Base-by-base conservation (phyloP, 2,888 invertebrate genomes). In the Sepioteuthis lessoniana region DNA sequence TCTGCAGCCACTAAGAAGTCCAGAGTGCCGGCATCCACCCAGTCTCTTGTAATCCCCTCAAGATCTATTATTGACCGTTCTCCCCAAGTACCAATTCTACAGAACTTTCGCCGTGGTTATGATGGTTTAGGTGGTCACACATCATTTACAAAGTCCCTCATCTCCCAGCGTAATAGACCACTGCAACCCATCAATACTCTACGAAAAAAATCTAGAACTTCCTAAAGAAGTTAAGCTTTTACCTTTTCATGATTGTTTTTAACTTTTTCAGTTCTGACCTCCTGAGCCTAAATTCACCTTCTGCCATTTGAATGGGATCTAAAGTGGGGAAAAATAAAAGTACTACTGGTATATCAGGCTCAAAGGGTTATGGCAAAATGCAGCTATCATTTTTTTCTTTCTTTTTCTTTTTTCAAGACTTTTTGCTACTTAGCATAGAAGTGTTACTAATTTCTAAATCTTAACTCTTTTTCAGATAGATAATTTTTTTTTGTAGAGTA, bases 91-190 rank as follows among this genome's bases (percentile, higher is more conserved):
- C 92, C 92, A 47, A 92, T 92, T 92, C 31, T 92, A 28, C 46
- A 92, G 47, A 92, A 92, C 42, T 47, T 92, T 28, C 92, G 92
- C 1, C 92, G 92, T 46, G 92, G 92, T 38, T 92, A 92, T 47
- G 31, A 92, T 31, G 92, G 92, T 31, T 92, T 92, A 42, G 92
- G 92, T 0, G 92, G 92, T 28, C 92, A 92, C 31, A 92, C 92
- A 5, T 47, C 92, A 47, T 92, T 92, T 31, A 92, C 92, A 7
- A 37, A 46, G 38, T 92, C 92, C 10, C 92, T 92, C 5, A 31
- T 42, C 19, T 31, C 10, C 31, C n/a, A 31, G 76, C 8, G 76
- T n/a, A 76, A 21, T 13, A 35, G 19, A 4, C 76, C 76, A n/a
- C n/a, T 76, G 35, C 76, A n/a, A 2, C n/a, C 76, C 76, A 13